Conservation (phyloP, 2,113 vertebrate genomes). For the Elachura formosa region DNA sequence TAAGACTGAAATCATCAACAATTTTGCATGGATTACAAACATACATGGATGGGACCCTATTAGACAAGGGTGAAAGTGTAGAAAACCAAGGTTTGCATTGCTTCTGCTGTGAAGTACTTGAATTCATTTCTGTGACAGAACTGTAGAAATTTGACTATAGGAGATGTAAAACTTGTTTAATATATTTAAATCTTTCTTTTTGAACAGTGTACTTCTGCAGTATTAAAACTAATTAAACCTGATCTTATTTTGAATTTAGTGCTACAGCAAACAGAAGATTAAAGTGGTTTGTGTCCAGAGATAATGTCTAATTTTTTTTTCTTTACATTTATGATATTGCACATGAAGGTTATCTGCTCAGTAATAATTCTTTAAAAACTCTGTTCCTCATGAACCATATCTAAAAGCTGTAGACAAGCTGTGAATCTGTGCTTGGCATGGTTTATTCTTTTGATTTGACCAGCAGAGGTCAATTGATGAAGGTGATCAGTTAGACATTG, state of each 20-base stretch:
- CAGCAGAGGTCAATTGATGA: neutral
- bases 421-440: neutral
- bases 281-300: neutral
- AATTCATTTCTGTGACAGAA: neutral
- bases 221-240: neutral
- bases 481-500: neutral
- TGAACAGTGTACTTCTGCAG: fast-evolving
- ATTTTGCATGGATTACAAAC: neutral
- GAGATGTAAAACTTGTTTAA: neutral
- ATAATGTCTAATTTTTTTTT: neutral
- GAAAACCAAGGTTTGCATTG: neutral
- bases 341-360: neutral
- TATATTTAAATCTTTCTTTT: neutral
- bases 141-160: neutral
- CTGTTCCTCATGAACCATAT: neutral
- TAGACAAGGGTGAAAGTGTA: neutral
- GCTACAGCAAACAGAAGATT: neutral
- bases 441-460: neutral
- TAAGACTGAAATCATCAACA: neutral
- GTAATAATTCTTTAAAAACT: neutral
- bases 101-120: neutral
- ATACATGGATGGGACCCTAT: neutral
- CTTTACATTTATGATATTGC: neutral
- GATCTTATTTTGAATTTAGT: neutral
- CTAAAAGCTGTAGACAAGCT: too few species aligned